A percentile compares a stretch with the other conserved stretches of the same genome.
Conservation (phyloP, 2,797 vertebrate genomes). For the Craterocephalus amniculus region DNA sequence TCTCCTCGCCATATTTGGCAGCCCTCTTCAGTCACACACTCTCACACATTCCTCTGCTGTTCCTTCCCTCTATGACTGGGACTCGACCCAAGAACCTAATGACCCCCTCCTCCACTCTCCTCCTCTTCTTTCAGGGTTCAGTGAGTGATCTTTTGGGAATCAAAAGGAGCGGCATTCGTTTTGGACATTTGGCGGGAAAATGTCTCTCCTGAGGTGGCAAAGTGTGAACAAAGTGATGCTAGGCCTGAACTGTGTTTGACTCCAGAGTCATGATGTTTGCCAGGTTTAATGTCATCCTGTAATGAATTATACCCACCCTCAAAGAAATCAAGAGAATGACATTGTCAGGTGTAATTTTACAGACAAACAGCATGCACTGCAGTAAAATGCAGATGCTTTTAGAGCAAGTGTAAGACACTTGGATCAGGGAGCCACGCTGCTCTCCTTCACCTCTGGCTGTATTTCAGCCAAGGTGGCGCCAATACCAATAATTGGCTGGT, state of each 20-base stretch:
- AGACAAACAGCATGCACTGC: neutral
- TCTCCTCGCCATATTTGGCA: conserved; percentile 75
- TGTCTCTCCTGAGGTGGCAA: conserved; percentile 18
- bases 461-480: conserved; percentile 10
- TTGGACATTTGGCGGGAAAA: conserved; percentile 37
- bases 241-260: conserved; percentile 14
- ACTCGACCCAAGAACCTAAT: conserved; percentile 68
- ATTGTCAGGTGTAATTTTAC: neutral
- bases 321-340: neutral
- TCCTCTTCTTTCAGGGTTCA: conserved; percentile 51
- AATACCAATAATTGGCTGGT: conserved; percentile 3
- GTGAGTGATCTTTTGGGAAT: conserved; percentile 57
- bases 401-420: neutral
- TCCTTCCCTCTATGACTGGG: conserved; percentile 38
- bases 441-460: conserved; percentile 4
- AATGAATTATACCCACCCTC: neutral
- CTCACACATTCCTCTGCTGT: conserved; percentile 44
- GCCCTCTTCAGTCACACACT: conserved; percentile 29
- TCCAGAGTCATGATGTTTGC: conserved; percentile 13
- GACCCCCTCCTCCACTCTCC: conserved; percentile 13
- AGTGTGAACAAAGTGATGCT: conserved; percentile 21
- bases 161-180: conserved; percentile 28
- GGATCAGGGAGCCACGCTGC: neutral
- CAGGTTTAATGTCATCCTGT: neutral
- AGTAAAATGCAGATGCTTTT: neutral